Base-by-base conservation (phyloP, 2,888 invertebrate genomes). In the Amphipyra berbera region DNA sequence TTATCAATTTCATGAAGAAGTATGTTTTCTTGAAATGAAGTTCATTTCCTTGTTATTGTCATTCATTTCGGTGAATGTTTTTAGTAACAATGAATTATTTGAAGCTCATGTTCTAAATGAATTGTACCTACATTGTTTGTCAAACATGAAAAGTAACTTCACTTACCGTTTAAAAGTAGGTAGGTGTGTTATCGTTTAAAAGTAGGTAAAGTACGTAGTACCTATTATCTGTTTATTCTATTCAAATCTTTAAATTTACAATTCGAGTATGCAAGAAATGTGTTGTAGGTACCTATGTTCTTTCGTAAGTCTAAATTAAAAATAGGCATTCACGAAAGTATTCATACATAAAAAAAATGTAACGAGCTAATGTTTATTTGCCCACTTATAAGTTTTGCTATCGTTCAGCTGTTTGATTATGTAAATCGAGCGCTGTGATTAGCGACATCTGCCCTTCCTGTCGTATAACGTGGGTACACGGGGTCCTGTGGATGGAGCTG, bases 371-470 rank as follows among this genome's bases (percentile, higher is more conserved):
- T 46, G 12, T 55, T 55, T 58, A 33, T 54, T 46, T 58, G 33
- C 14, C 15, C 35, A 53, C 41, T 40, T 30, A 15, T 60, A 55
- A 14, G 46, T 30, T 70, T 57, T 37, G 15, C 35, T 61, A 44
- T 61, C 44, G 45, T 77, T 64, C 41, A 68, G 61, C 64, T 68
- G 65, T 72, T 63, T 65, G 55, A 58, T 61, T 48, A 69, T 63
- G 69, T 70, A 68, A 69, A 68, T 73, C 61, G 55, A 48, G 37
- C 27, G 47, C 55, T 78, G 82, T 88, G 85, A 89, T 91, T 88
- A 88, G 86, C 80, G 81, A 83, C 92, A 92, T 90, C 89, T 91
- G 90, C 85, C 84, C 88, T 90, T 91, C 87, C 89, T 89, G 87
- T 86, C 83, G 75, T 72, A 69, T 81, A 79, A 74, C 71, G 65